phyloP scores from a whole-genome alignment of 2,888 invertebrate genomes.

The Calliphora vomitoria region DNA sequence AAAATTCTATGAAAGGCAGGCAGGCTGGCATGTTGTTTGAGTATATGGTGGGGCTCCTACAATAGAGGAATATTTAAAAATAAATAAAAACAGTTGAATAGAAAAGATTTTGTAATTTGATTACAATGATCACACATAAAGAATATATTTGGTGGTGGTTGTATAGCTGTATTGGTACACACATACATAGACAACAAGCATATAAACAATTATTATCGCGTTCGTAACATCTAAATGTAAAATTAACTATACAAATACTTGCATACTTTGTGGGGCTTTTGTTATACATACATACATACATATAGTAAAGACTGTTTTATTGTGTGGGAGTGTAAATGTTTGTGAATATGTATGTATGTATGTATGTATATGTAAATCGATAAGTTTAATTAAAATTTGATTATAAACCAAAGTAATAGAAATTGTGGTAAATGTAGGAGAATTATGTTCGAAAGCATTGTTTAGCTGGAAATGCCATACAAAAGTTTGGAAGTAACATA shows the following conservation, averaged over 20 bases:
- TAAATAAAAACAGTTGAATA: constrained; percentile 43
- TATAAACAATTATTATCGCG: constrained; percentile 55
- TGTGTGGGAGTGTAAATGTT: background rate
- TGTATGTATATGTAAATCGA: constrained; percentile 33
- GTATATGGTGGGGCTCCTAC: background rate
- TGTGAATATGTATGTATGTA: no score
- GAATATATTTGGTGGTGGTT: constrained; percentile 42
- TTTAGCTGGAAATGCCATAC: background rate
- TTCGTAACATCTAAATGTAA: constrained; percentile 52
- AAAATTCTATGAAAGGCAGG: constrained; percentile 51
- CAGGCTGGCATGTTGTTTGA: background rate
- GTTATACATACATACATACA: no score
- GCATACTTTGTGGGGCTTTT: background rate
- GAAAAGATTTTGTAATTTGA: constrained; percentile 61
- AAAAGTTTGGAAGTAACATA: background rate
- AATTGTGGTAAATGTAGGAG: background rate
- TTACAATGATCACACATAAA: constrained; percentile 59
- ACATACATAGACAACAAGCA: background rate
- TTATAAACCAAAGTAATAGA: constrained; percentile 23
- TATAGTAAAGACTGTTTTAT: background rate
- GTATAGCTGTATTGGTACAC: constrained; percentile 6
- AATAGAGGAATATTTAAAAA: constrained; percentile 23
- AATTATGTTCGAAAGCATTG: background rate
- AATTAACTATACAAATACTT: constrained; percentile 24
- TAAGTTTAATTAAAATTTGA: constrained; percentile 57